Evolutionary conservation across 2,888 invertebrate species (phyloP).

Genomic region (Chloromyia formosa): DNA sequence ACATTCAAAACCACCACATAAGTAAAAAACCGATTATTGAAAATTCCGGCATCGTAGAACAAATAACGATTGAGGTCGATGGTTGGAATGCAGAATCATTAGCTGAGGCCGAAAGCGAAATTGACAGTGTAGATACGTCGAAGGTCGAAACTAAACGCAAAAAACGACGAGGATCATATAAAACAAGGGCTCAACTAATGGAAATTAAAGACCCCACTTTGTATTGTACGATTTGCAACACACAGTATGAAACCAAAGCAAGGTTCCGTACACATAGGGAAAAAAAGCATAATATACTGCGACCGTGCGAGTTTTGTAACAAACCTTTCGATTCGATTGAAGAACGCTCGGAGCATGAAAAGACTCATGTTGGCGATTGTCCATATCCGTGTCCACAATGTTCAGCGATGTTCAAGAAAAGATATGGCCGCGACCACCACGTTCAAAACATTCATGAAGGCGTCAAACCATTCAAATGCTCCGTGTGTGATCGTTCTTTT

Average conservation of each 20-base stretch:
- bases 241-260: too few species aligned
- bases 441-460: conserved; percentile 23
- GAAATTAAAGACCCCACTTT: too few species aligned
- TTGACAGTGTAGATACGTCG: neutral
- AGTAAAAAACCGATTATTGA: too few species aligned
- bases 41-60: neutral
- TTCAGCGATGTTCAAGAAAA: conserved; percentile 33
- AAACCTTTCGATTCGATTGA: too few species aligned
- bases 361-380: neutral
- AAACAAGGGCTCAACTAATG: too few species aligned
- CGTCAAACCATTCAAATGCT: conserved; percentile 12
- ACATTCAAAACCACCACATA: neutral
- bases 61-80: too few species aligned
- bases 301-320: too few species aligned
- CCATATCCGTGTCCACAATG: conserved; percentile 44
- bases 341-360: neutral
- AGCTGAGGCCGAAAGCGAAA: neutral
- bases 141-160: too few species aligned
- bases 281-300: too few species aligned
- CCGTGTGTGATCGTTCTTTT: neutral
- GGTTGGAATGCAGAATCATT: neutral
- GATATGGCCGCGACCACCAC: conserved; percentile 16
- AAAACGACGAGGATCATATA: too few species aligned
- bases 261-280: too few species aligned
- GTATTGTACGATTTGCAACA: too few species aligned